Evolutionary conservation across 2,797 vertebrate species (phyloP).

Genomic region (Sebastes matsubarae): DNA sequence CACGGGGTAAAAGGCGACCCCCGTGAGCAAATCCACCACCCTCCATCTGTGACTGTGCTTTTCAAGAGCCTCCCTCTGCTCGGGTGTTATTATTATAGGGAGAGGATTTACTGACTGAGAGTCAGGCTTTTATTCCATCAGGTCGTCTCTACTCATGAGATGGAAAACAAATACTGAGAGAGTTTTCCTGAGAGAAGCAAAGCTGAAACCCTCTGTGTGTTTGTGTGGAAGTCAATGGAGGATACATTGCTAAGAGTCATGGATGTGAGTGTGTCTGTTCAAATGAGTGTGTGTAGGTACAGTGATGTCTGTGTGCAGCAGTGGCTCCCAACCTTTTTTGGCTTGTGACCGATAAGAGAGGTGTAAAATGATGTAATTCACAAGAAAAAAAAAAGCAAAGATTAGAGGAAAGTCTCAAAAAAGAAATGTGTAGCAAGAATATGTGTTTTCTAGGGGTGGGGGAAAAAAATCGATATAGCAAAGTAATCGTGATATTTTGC

Average conservation of each 20-base stretch:
- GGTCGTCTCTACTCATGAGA: constrained; percentile 21
- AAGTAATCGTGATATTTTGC: too few species aligned
- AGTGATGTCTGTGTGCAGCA: not conserved
- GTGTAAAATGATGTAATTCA: not conserved
- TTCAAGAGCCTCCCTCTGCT: constrained; percentile 32
- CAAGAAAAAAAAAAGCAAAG: not conserved
- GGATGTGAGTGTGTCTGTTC: not conserved
- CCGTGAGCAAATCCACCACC: constrained; percentile 39
- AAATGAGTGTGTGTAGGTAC: not conserved
- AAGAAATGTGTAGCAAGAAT: not conserved
- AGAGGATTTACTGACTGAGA: constrained; percentile 35
- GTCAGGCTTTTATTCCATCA: constrained; percentile 28
- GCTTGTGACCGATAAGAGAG: not conserved
- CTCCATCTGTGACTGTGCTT: constrained; percentile 62
- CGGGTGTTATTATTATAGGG: not conserved
- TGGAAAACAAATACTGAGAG: constrained; percentile 23
- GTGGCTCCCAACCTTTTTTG: not conserved
- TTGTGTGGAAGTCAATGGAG: constrained; percentile 1
- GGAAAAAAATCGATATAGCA: too few species aligned
- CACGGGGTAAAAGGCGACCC: not conserved
- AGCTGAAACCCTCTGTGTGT: constrained; percentile 27
- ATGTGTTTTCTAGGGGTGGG: not conserved
- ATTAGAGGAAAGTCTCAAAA: not conserved
- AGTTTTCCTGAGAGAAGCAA: constrained; percentile 65
- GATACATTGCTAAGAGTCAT: not conserved